Conservation (phyloP, 2,888 invertebrate genomes). For the Melangyna quadrimaculata region DNA sequence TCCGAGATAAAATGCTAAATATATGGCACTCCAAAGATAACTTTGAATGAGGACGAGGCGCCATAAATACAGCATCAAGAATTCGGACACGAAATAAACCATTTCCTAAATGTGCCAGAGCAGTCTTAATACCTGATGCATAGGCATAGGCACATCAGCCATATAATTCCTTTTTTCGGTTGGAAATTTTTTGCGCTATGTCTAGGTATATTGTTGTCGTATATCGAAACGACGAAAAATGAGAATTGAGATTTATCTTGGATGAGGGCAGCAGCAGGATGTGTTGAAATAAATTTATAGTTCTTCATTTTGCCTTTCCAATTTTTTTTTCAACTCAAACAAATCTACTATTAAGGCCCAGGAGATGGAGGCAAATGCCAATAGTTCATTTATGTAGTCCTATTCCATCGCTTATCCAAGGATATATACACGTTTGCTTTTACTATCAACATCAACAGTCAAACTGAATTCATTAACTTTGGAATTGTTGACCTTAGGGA, state of each 20-base stretch:
- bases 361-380: slow-evolving; percentile 8
- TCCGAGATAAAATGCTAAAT: slow-evolving; percentile 5
- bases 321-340: slow-evolving; percentile 1
- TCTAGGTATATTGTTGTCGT: background rate
- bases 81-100: slow-evolving; percentile 25
- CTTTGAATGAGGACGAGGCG: slow-evolving; percentile 13
- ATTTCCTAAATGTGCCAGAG: slow-evolving; percentile 22
- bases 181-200: background rate
- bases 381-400: slow-evolving; percentile 6
- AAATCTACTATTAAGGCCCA: background rate
- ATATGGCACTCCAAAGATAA: background rate
- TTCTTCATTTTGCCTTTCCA: background rate
- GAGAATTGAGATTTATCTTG: slow-evolving; percentile 3
- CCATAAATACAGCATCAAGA: slow-evolving; percentile 21
- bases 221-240: background rate
- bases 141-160: background rate
- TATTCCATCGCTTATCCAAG: no score
- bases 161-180: background rate
- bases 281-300: slow-evolving; percentile 10
- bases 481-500: slow-evolving; percentile 26
- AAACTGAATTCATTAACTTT: slow-evolving; percentile 40
- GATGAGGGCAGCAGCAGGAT: background rate
- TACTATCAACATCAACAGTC: slow-evolving; percentile 22
- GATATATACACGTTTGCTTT: background rate
- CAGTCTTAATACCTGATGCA: slow-evolving; percentile 15